These are phyloP conservation scores for Ormyrus pomaceus DNA, from an alignment of 2,888 invertebrate genomes.

Conservation along the genomic window DNA sequence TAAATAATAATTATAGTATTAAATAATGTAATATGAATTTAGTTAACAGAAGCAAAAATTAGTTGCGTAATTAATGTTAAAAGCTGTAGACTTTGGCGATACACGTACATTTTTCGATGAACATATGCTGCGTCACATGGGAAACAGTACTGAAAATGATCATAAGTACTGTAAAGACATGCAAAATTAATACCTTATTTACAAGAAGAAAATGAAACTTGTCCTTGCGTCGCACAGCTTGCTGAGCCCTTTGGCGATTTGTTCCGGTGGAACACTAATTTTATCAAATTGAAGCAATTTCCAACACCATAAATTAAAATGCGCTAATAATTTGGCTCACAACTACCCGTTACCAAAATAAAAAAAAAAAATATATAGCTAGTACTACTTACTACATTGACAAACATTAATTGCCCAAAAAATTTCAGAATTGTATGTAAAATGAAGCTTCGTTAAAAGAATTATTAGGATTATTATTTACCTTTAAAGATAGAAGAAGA, in stretches of 20 bases:
- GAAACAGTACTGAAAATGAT: constrained; percentile 44
- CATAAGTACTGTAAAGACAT: not conserved
- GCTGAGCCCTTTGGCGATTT: constrained; percentile 66
- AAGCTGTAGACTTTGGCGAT: constrained; percentile 36
- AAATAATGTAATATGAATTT: constrained; percentile 26
- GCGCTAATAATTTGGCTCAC: constrained; percentile 33
- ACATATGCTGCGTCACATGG: constrained; percentile 43
- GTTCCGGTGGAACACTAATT: constrained; percentile 65
- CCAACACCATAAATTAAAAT: constrained; percentile 52
- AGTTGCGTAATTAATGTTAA: constrained; percentile 28
- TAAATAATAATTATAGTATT: constrained; percentile 19
- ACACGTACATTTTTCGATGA: constrained; percentile 52
- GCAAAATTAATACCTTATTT: constrained; percentile 66
- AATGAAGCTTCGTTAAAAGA: no score
- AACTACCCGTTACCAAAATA: constrained; percentile 15
- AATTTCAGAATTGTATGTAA: no score
- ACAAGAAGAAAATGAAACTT: constrained; percentile 69
- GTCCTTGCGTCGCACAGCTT: constrained; percentile 68
- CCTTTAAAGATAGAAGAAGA: constrained; percentile 82
- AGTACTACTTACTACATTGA: constrained; percentile 11
- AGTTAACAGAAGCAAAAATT: constrained; percentile 35
- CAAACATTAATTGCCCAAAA: no score
- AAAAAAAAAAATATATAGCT: constrained; percentile 21
- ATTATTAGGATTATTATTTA: constrained; percentile 69
- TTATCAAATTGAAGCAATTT: constrained; percentile 58